Base-by-base conservation (phyloP, 2,797 vertebrate species). In the Hemibagrus guttatus region DNA sequence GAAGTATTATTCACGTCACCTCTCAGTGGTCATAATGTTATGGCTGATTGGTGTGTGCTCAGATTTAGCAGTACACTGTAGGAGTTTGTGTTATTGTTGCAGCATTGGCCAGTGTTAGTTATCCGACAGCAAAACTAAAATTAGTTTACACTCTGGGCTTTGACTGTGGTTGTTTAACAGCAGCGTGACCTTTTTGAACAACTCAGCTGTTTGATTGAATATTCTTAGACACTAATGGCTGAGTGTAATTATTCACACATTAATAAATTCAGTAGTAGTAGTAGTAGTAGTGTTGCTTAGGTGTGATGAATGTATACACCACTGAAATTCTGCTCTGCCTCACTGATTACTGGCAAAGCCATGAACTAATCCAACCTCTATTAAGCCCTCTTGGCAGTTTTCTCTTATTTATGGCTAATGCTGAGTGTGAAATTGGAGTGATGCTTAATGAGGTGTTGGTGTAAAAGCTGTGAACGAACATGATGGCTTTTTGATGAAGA, bases 391-490 rank as follows among this genome's bases (percentile, higher is more conserved):
- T 35, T 42, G 0, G 26, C 61, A 66, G 4, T 31, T 64, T 64
- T 63, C 61, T 46, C 42, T 64, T 66, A 66, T 81, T 63, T 63
- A 46, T 19, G 59, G 39, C 39, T 46, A 81, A 63, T 46, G 35
- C 35, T 49, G 5, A 61, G 80, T 66, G 42, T 66, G 80, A 82
- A 82, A 82, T 66, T 23, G 46, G 58, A 66, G 16, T 2, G 61
- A 31, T 66, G 61, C 16, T 31, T 66, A 82, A 82, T 52, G 80
- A 82, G 42, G n/a, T 52, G 42, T 31, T 81, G 61, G 39, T 28
- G 59, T 49, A 46, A 52, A 66, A 82, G 61, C 46, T 21, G 16
- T 26, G 58, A 61, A 52, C 5, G 23, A n/a, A 49, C 79, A 28
- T 21, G 39, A 28, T 66, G 42, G 46, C 61, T 81, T 81, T 64